These are phyloP conservation scores for Andrena bicolor DNA, from an alignment of 2,888 invertebrate species.

Conservation along the genomic window DNA sequence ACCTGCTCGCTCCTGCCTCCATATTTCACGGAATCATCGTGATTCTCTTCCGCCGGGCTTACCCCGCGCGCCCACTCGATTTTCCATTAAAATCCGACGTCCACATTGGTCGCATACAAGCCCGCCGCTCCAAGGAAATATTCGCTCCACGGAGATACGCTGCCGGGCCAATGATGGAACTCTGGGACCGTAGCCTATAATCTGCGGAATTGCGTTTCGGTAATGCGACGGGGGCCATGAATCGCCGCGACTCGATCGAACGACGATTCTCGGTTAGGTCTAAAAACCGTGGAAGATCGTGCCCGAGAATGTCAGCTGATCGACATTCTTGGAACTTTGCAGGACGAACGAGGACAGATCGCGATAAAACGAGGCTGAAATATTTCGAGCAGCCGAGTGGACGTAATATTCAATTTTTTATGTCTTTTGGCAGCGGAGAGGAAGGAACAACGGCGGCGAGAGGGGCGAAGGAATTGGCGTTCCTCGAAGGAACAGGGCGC, in stretches of 20 bases:
- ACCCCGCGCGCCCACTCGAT: conserved; percentile 55
- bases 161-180: conserved; percentile 23
- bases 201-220: conserved; percentile 24
- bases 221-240: not conserved
- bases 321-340: no score
- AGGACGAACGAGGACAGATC: not conserved
- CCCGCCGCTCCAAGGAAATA: conserved; percentile 45
- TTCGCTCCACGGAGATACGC: conserved; percentile 33
- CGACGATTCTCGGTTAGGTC: not conserved
- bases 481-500: conserved; percentile 34
- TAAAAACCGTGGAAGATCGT: no score
- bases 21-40: conserved; percentile 78
- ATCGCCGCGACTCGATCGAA: not conserved
- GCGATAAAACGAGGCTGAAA: not conserved
- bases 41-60: conserved; percentile 70
- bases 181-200: conserved; percentile 17
- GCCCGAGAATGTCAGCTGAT: no score
- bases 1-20: conserved; percentile 77
- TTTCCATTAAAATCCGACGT: conserved; percentile 71
- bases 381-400: not conserved
- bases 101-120: conserved; percentile 55
- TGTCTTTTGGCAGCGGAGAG: not conserved
- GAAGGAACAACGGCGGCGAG: not conserved
- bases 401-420: conserved; percentile 12
- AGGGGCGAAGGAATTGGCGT: conserved; percentile 27